Conservation (phyloP, 2,113 vertebrate genomes). For the Perognathus longimembris region DNA sequence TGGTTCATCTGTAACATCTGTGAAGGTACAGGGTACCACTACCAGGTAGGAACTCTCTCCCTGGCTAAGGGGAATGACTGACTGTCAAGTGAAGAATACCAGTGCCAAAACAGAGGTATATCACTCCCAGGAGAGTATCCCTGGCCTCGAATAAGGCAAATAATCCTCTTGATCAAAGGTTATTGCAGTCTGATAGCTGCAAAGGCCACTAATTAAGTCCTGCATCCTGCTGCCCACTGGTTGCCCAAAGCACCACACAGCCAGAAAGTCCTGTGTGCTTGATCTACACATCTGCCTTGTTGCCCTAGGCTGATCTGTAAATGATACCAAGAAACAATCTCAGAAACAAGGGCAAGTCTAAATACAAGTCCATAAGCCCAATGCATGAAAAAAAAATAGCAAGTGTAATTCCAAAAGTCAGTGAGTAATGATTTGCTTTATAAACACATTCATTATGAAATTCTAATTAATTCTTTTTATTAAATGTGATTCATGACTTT, state of each 20-base stretch:
- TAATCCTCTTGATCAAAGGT: conserved; percentile 47
- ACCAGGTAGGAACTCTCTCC: neutral
- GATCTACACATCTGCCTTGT: neutral
- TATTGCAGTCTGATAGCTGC: conserved; percentile 9
- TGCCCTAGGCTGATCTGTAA: neutral
- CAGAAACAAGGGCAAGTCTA: neutral
- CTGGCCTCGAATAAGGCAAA: conserved; percentile 23
- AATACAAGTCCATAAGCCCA: neutral
- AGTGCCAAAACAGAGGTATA: neutral
- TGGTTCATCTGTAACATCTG: neutral
- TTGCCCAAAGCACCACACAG: neutral
- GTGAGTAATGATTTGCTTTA: neutral
- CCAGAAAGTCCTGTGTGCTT: neutral
- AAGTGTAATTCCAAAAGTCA: neutral
- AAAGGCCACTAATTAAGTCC: neutral
- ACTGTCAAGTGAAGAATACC: neutral
- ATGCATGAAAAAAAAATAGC: neutral
- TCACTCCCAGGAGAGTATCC: neutral
- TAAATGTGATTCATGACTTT: neutral
- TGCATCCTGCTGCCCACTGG: neutral
- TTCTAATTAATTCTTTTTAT: neutral
- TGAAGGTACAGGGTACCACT: neutral
- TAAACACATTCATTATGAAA: neutral
- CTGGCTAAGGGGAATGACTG: no score
- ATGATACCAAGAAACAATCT: neutral